A percentile compares a stretch with the other conserved stretches of the same genome.
phyloP scores from a whole-genome alignment of 2,113 vertebrate species.

The Oreotragus oreotragus region DNA sequence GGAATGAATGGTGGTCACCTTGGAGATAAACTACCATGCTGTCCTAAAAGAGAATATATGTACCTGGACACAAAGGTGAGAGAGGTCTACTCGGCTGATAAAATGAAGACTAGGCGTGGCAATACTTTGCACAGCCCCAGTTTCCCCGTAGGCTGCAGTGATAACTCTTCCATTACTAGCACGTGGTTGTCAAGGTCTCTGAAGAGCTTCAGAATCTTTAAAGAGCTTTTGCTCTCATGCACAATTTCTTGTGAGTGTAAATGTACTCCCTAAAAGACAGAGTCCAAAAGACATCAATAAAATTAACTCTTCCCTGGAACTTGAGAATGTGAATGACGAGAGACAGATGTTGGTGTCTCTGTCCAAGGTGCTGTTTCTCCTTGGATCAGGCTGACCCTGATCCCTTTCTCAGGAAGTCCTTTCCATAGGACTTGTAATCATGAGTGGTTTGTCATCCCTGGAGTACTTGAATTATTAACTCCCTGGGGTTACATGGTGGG shows the following conservation, averaged over 20 bases:
- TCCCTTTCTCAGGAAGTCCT: background rate
- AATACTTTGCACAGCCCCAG: background rate
- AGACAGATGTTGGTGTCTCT: background rate
- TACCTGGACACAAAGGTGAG: background rate
- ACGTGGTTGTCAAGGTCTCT: background rate
- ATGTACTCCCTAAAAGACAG: background rate
- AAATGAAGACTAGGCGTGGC: background rate
- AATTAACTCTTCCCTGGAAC: background rate
- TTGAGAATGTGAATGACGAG: background rate
- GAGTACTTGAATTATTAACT: background rate
- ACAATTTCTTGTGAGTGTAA: background rate
- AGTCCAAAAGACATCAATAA: background rate
- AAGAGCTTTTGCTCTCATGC: background rate
- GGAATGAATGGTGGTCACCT: background rate
- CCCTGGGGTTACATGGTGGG: background rate
- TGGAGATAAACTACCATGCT: background rate
- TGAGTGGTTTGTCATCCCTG: background rate
- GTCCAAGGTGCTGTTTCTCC: background rate
- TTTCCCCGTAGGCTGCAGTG: background rate
- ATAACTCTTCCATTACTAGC: background rate
- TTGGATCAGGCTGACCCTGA: background rate
- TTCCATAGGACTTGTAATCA: background rate
- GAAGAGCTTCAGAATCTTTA: background rate
- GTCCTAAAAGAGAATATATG: background rate
- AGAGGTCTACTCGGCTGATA: background rate